A percentile compares a stretch with the other conserved stretches of the same genome.
phyloP scores from a whole-genome alignment of 2,797 vertebrate genomes.

The Peromyscus aztecus region DNA sequence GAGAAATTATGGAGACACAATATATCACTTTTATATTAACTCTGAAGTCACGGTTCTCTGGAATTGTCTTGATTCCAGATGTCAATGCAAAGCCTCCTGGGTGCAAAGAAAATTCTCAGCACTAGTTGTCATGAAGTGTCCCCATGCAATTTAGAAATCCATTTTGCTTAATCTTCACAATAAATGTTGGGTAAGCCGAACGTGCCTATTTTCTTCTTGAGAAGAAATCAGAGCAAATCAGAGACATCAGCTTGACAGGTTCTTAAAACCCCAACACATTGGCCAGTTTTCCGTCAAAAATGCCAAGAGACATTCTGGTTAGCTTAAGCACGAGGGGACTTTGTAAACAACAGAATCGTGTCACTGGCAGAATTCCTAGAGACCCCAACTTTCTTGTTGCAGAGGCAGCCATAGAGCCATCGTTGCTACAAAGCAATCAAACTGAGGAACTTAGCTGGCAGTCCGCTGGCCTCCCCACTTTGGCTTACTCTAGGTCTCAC shows the following conservation, averaged over 20 bases:
- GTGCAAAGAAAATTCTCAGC: neutral
- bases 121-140: neutral
- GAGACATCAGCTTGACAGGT: neutral
- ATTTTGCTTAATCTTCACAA: constrained; percentile 37
- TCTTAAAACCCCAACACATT: neutral
- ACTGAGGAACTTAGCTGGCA: neutral
- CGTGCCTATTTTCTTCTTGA: neutral
- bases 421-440: neutral
- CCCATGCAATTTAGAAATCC: neutral
- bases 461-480: neutral
- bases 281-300: neutral
- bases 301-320: neutral
- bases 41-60: neutral
- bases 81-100: constrained; percentile 34
- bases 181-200: neutral
- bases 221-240: neutral
- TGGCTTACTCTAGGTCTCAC: neutral
- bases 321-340: neutral
- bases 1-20: neutral
- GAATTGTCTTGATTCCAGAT: constrained; percentile 7
- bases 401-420: rapidly evolving
- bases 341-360: neutral
- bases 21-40: constrained; percentile 2
- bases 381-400: neutral
- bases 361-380: neutral